Base-by-base conservation (phyloP, 2,797 vertebrate genomes). In the Megaceryle alcyon region DNA sequence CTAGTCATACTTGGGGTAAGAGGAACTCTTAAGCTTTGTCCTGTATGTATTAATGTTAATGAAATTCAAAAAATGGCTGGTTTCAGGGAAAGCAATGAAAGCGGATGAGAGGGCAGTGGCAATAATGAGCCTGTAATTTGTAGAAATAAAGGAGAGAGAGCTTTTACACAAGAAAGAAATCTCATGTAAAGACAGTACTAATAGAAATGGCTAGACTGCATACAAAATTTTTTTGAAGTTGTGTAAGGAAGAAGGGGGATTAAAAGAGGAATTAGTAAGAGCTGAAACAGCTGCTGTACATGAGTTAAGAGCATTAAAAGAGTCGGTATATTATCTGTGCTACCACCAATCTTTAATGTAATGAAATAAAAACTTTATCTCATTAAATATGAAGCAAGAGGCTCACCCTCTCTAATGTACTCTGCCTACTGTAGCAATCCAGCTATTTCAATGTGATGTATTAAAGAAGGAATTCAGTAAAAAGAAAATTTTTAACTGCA, bases 261-360 rank as follows among this genome's bases (percentile, higher is more conserved):
- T 96, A 93, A 94, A 95, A 89, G 54, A 89, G 63, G 93, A 96
- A 84, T 94, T 91, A 92, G 23, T 6, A 43, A 93, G 69, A 91
- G 82, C 86, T 92, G 79, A 83, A 95, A 80, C 63, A 92, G 64
- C 66, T 96, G 82, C 76, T 94, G 39, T 88, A 93, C 64, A 44
- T 46, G 37, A 88, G 79, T 94, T 94, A 93, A 92, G 93, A 92
- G 78, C 37, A 87, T 94, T 96, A 96, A 73, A 23, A 53, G 82
- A 90, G 59, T 84, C 84, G 89, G 51, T 87, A 65, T 19, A 35
- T 95, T 57, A 73, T 86, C 75, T 81, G 20, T 83, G 44, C 29
- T 93, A 64, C 56, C 37, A 76, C 51, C n/a, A 89, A 28, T 93
- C 43, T 89, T 89, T 88, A 87, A 77, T 59, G 56, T 73, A 92